phyloP scores from a whole-genome alignment of 2,888 invertebrate genomes.

The Tipula vernalis region DNA sequence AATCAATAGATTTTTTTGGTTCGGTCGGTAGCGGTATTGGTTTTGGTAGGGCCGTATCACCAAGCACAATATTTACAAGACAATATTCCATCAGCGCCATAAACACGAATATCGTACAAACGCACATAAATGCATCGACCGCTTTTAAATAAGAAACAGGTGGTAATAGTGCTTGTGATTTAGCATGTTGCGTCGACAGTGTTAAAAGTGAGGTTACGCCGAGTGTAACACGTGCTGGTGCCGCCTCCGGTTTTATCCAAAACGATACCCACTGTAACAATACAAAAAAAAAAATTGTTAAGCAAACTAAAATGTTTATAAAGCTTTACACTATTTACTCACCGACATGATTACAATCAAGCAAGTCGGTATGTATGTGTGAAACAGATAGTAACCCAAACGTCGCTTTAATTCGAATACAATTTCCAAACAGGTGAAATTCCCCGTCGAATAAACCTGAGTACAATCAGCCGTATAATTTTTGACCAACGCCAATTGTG shows the following conservation, averaged over 20 bases:
- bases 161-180: constrained; percentile 83
- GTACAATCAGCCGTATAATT: constrained; percentile 85
- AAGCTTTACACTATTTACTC: constrained; percentile 31
- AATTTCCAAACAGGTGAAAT: constrained; percentile 85
- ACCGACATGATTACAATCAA: constrained; percentile 91
- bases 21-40: constrained; percentile 27
- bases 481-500: constrained; percentile 72
- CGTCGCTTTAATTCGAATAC: constrained; percentile 80
- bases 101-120: constrained; percentile 83
- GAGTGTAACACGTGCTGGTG: constrained; percentile 82
- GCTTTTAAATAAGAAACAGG: constrained; percentile 90
- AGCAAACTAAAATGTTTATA: not conserved
- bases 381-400: constrained; percentile 83
- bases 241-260: constrained; percentile 92
- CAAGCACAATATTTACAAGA: constrained; percentile 56
- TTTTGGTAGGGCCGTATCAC: constrained; percentile 34
- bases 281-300: constrained; percentile 14
- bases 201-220: constrained; percentile 85
- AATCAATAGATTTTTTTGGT: constrained; percentile 10
- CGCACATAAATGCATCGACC: constrained; percentile 87
- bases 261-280: constrained; percentile 74
- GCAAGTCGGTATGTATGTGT: constrained; percentile 88
- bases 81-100: constrained; percentile 92
- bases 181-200: constrained; percentile 83
- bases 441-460: constrained; percentile 84